Evolutionary conservation across 2,888 invertebrate species (phyloP), one percentile per base, ranked within the genome.

Genomic region (Limnephilus auricula): DNA sequence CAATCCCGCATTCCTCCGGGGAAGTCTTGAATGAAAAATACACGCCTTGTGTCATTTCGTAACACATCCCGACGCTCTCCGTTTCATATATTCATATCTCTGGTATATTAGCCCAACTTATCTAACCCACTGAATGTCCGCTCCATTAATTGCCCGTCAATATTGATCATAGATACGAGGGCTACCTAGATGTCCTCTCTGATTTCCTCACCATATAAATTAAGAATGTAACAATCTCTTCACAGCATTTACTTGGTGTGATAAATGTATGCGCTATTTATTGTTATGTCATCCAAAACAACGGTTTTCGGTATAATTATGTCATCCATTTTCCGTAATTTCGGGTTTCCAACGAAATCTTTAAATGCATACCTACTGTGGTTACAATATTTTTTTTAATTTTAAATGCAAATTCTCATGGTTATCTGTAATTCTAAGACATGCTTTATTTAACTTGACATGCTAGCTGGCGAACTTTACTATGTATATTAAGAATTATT

Each of bases 11-110:
- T 89, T 89, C 89, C 89, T 82, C 89, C 50, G 83, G 50, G 82
- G 32, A 82, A 83, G 82, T 80, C 89, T 31, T 89, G 89, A 89
- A 89, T 89, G 89, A 80, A 82, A 89, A 80, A 89, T 85, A 45
- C 37, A 10, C 45, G 45, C 82, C 34, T 82, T 82, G 82, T 37
- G 82, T 82, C 34, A 32, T 82, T 34, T 18, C 82, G 82, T 34
- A 82, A 82, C 82, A 25, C 34, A 34, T 34, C 31, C 34, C 32
- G 34, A 18, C 15, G 82, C 82, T 32, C 82, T 3, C 6, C 31
- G 5, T 32, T 31, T 15, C 80, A 32, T 80, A 15, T 80, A 50
- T 50, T 34, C 32, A 18, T 82, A 82, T 82, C n/a, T 82, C 34
- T 37, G 34, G 18, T 34, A 34, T 34, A 34, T 34, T 82, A 34